These are phyloP conservation scores for Myodes glareolus DNA, from an alignment of 2,113 vertebrate genomes.

Conservation along the genomic window DNA sequence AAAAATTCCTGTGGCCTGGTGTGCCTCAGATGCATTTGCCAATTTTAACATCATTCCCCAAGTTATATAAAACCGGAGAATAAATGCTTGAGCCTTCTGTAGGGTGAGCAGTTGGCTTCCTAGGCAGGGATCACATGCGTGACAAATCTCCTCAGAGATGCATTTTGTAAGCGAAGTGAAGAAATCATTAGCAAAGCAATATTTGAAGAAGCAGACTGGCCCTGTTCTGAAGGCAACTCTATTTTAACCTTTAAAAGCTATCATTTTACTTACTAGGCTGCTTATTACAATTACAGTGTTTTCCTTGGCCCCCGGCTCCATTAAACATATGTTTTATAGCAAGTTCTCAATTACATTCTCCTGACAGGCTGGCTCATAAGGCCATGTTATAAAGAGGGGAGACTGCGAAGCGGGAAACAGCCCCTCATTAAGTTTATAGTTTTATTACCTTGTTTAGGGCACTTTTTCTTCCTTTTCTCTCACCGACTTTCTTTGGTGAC, in stretches of 20 bases:
- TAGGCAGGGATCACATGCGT: conserved; percentile 70
- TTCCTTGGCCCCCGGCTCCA: conserved; percentile 88
- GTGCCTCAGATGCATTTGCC: conserved; percentile 79
- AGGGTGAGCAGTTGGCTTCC: conserved; percentile 77
- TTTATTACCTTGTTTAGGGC: conserved; percentile 86
- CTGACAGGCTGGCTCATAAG: conserved; percentile 83
- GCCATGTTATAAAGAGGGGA: conserved; percentile 79
- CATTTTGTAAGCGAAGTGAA: conserved; percentile 83
- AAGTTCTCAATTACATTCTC: conserved; percentile 82
- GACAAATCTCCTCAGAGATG: conserved; percentile 83
- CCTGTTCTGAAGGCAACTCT: conserved; percentile 79
- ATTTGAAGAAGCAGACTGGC: conserved; percentile 80
- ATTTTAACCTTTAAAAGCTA: conserved; percentile 88
- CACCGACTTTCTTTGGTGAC: conserved; percentile 36
- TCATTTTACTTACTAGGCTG: conserved; percentile 87
- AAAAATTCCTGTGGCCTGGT: conserved; percentile 76
- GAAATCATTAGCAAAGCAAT: conserved; percentile 82
- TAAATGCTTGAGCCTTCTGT: conserved; percentile 64
- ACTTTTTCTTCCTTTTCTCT: conserved; percentile 81
- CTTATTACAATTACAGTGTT: conserved; percentile 89
- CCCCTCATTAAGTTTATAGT: conserved; percentile 87
- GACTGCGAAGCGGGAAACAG: conserved; percentile 81
- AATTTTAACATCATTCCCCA: conserved; percentile 81
- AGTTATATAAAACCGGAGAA: conserved; percentile 78
- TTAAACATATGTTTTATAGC: conserved; percentile 88